Conservation (phyloP, 2,888 invertebrate genomes). For the Drosophila prolongata region DNA sequence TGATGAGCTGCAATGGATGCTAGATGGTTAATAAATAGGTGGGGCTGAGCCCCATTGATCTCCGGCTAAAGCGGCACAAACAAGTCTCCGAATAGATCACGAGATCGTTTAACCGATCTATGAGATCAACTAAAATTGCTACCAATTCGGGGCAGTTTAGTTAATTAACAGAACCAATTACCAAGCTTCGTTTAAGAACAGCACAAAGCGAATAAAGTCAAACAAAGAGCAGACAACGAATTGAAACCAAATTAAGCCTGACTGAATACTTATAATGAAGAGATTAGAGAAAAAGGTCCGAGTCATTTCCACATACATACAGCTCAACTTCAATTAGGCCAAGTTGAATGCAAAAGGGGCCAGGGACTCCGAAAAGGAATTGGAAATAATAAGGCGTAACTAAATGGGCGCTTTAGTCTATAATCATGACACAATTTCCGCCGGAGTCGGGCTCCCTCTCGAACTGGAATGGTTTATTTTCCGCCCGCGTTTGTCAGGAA, state of each 20-base stretch:
- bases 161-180: slow-evolving; percentile 51
- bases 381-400: slow-evolving; percentile 79
- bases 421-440: slow-evolving; percentile 81
- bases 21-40: slow-evolving; percentile 12
- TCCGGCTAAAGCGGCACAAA: slow-evolving; percentile 9
- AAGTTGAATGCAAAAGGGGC: slow-evolving; percentile 40
- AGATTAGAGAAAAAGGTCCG: slow-evolving; percentile 54
- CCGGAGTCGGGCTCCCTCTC: slow-evolving; percentile 35
- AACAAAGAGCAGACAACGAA: slow-evolving; percentile 35
- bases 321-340: slow-evolving; percentile 67
- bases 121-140: slow-evolving; percentile 13
- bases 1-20: slow-evolving; percentile 36
- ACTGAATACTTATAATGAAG: slow-evolving; percentile 56
- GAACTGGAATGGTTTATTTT: slow-evolving; percentile 6
- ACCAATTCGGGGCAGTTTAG: slow-evolving; percentile 19
- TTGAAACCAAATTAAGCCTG: slow-evolving; percentile 55
- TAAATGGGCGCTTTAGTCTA: slow-evolving; percentile 80
- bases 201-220: slow-evolving; percentile 26
- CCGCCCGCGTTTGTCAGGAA: slow-evolving; percentile 64
- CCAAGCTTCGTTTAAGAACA: slow-evolving; percentile 9
- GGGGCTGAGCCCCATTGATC: slow-evolving; percentile 35
- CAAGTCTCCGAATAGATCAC: neutral
- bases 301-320: slow-evolving; percentile 65
- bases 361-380: slow-evolving; percentile 30
- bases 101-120: slow-evolving; percentile 11